Conservation (phyloP, 2,113 vertebrate species). For the Charadrius vociferus region DNA sequence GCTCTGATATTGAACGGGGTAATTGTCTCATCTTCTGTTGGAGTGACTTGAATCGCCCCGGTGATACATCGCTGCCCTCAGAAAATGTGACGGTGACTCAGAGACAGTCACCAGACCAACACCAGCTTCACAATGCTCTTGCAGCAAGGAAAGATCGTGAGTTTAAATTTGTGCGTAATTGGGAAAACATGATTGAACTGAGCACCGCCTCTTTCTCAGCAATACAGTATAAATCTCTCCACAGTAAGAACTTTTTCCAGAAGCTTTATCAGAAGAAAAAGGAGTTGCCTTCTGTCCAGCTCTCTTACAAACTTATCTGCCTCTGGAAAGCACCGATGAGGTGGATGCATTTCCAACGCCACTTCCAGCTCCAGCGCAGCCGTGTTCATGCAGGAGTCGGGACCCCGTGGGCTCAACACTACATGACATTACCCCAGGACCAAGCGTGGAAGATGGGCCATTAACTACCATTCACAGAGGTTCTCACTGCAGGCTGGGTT, state of each 20-base stretch:
- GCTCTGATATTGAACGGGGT: fast-evolving
- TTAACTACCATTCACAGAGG: fast-evolving
- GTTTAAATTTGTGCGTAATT: neutral
- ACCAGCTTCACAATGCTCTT: neutral
- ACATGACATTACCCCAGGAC: fast-evolving
- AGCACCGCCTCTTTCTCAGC: neutral
- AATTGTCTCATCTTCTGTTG: neutral
- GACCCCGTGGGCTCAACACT: neutral
- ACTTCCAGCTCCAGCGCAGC: neutral
- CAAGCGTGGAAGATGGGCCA: fast-evolving
- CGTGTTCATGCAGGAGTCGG: fast-evolving
- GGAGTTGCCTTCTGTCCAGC: neutral
- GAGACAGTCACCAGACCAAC: neutral
- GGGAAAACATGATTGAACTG: neutral
- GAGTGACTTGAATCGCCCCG: neutral
- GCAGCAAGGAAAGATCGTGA: neutral
- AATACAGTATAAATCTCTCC: neutral
- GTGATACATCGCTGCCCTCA: neutral
- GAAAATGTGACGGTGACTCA: neutral
- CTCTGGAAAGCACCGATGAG: neutral
- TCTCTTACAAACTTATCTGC: neutral
- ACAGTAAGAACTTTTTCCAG: neutral
- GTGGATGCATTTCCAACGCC: neutral
- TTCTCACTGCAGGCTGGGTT: neutral
- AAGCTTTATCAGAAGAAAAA: neutral